Conservation (phyloP, 2,797 vertebrate species). For the Gymnothorax reevesii region DNA sequence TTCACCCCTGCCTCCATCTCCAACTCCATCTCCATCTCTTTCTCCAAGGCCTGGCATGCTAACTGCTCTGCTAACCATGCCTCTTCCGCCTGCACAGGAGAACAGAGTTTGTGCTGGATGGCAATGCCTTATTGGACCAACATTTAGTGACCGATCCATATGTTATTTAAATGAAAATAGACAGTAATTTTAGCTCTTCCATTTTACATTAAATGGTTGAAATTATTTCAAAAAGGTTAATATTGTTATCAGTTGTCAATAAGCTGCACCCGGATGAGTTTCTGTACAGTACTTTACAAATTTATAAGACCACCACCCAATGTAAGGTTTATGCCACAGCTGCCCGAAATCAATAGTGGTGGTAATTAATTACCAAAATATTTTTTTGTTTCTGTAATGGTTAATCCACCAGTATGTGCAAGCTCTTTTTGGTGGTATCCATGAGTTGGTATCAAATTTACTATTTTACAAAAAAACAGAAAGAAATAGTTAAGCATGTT, state of each 20-base stretch:
- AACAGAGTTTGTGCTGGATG: neutral
- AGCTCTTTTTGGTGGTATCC: too few relatives aligned
- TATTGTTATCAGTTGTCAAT: neutral
- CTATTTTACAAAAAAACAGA: too few relatives aligned
- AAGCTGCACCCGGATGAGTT: neutral
- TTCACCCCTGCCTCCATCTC: slow-evolving; percentile 54
- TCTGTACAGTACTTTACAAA: too few relatives aligned
- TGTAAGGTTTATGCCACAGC: too few relatives aligned
- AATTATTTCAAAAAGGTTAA: neutral
- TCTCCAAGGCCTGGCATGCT: slow-evolving; percentile 59
- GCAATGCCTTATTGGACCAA: neutral
- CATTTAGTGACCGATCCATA: neutral
- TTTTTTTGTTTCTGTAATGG: too few relatives aligned
- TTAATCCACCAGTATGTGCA: too few relatives aligned
- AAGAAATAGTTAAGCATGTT: too few relatives aligned
- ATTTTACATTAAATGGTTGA: slow-evolving; percentile 3
- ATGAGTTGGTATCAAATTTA: too few relatives aligned
- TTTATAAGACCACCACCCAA: too few relatives aligned
- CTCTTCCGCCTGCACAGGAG: slow-evolving; percentile 74
- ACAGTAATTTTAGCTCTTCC: neutral
- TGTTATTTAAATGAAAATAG: neutral
- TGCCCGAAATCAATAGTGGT: too few relatives aligned
- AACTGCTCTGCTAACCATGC: slow-evolving; percentile 63
- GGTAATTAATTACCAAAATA: too few relatives aligned
- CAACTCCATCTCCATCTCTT: slow-evolving; percentile 55